These are phyloP conservation scores for Butorides virescens DNA, from an alignment of 2,113 vertebrate genomes.

Conservation along the genomic window DNA sequence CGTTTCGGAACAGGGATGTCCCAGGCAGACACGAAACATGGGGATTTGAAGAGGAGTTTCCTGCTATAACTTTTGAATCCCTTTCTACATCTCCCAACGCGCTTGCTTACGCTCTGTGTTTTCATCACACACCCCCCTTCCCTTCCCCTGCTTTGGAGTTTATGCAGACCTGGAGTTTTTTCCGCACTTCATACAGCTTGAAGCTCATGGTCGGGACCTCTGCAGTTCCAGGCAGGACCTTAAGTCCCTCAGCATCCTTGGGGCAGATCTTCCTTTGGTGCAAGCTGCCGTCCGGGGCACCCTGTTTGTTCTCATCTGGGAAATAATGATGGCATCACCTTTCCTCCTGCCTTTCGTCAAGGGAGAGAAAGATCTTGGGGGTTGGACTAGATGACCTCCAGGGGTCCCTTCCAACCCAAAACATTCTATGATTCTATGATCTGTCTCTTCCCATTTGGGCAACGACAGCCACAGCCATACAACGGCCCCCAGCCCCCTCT, in stretches of 20 bases:
- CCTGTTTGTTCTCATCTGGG: not conserved
- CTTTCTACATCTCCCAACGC: not conserved
- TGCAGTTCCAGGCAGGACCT: not conserved
- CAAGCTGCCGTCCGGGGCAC: not conserved
- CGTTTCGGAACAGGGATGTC: not conserved
- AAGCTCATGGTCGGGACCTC: not conserved
- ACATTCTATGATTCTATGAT: too few species aligned
- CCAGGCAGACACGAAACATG: not conserved
- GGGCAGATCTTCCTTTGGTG: not conserved
- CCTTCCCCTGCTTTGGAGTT: not conserved
- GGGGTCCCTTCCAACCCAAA: too few species aligned
- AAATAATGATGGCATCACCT: not conserved
- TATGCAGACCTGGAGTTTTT: not conserved
- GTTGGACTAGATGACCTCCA: too few species aligned
- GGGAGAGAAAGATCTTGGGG: not conserved
- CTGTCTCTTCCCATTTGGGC: not conserved
- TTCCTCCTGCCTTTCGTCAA: not conserved
- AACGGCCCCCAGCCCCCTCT: not conserved
- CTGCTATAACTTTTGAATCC: conserved; percentile 39
- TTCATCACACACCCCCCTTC: not conserved
- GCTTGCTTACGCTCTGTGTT: not conserved
- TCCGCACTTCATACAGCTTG: not conserved
- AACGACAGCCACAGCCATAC: fast-evolving
- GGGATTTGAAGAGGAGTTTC: not conserved
- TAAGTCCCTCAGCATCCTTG: not conserved